These are phyloP conservation scores for Thermophis baileyi DNA, from an alignment of 2,113 vertebrate genomes.

Conservation along the genomic window DNA sequence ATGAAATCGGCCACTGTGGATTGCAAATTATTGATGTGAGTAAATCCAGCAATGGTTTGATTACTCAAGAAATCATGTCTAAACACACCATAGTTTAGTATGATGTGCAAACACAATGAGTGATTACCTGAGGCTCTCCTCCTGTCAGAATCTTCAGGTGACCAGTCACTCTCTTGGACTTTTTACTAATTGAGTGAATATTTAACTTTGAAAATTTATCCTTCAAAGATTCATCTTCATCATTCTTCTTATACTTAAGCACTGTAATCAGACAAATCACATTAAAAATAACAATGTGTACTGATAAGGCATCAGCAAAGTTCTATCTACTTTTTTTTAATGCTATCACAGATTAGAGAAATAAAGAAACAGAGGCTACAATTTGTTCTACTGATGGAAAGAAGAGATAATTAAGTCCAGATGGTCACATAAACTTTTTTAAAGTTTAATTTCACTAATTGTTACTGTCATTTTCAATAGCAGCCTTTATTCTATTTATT, in stretches of 20 bases:
- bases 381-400: constrained; percentile 48
- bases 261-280: constrained; percentile 73
- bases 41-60: neutral
- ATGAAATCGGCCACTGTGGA: neutral
- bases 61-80: neutral
- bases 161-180: constrained; percentile 92
- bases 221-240: constrained; percentile 89
- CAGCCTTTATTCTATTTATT: constrained; percentile 2
- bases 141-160: constrained; percentile 90
- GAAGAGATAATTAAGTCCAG: constrained; percentile 35
- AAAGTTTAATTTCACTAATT: constrained; percentile 36
- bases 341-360: constrained; percentile 32
- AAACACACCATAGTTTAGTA: neutral
- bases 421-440: neutral
- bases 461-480: constrained; percentile 29
- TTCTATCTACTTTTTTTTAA: constrained; percentile 12
- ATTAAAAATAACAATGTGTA: constrained; percentile 12
- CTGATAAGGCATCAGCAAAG: neutral
- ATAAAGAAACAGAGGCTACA: constrained; percentile 13
- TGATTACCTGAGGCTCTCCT: constrained; percentile 87
- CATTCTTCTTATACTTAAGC: constrained; percentile 90
- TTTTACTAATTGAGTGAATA: constrained; percentile 96
- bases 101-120: neutral
- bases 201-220: constrained; percentile 89
- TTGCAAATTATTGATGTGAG: neutral